phyloP scores from a whole-genome alignment of 92 coral and sea anemone species.

The Palythoa grandiflora region DNA sequence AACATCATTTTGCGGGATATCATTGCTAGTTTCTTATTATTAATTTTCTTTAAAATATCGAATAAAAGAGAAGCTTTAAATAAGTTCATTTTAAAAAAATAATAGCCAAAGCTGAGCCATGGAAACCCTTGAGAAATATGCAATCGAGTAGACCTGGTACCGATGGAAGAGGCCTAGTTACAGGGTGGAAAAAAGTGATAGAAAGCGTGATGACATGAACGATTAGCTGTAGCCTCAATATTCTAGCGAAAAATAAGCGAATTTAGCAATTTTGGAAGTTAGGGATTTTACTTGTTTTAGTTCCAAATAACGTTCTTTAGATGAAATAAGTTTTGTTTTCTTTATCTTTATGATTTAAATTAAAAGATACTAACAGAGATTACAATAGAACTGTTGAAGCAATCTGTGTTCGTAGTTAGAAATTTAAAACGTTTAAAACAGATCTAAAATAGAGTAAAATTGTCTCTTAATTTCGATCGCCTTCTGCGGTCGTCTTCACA shows the following conservation, averaged over 20 bases:
- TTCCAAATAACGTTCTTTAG: not conserved
- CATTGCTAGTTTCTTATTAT: no score
- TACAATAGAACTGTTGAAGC: not conserved
- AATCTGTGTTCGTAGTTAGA: no score
- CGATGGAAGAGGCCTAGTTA: not conserved
- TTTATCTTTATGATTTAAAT: not conserved
- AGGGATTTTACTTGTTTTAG: not conserved
- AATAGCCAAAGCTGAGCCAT: not conserved
- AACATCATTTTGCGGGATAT: not conserved
- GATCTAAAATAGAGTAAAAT: no score
- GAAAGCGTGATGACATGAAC: no score
- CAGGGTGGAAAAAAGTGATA: not conserved
- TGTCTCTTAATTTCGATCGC: no score
- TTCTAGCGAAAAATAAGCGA: no score
- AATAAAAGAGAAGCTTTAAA: no score
- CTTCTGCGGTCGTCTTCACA: no score
- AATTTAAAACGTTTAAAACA: no score
- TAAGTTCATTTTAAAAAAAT: not conserved
- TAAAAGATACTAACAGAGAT: not conserved
- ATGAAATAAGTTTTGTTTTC: not conserved
- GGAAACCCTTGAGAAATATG: not conserved
- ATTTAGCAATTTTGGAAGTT: no score
- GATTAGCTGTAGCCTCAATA: no score
- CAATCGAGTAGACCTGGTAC: not conserved
- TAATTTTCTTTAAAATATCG: no score